phyloP scores from a whole-genome alignment of 2,888 invertebrate species.

The Drosophila limbata region DNA sequence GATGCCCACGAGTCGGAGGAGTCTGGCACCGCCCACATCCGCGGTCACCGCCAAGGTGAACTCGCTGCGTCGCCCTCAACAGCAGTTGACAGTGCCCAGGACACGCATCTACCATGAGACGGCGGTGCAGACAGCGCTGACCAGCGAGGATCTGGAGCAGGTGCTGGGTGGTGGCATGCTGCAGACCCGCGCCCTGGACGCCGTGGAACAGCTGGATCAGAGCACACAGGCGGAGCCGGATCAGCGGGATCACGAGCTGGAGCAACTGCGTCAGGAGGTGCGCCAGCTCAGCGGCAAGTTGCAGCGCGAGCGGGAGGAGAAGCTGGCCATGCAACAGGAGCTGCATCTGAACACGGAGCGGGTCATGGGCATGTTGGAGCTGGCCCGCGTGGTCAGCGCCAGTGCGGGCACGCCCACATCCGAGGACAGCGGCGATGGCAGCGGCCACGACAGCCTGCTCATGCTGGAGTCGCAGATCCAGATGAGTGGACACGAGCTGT shows the following conservation, averaged over 20 bases:
- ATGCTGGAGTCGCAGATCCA: constrained; percentile 91
- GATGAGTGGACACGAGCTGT: constrained; percentile 90
- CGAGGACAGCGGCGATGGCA: constrained; percentile 83
- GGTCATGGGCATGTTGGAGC: constrained; percentile 88
- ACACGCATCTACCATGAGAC: constrained; percentile 93
- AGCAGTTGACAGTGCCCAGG: constrained; percentile 84
- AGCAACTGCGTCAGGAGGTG: constrained; percentile 87
- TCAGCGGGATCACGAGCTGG: constrained; percentile 88
- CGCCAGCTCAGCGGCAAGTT: constrained; percentile 87
- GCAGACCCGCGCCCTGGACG: constrained; percentile 82
- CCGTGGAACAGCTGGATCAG: constrained; percentile 86
- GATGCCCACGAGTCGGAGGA: constrained; percentile 73
- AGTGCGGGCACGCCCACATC: constrained; percentile 85
- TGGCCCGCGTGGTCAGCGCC: constrained; percentile 80
- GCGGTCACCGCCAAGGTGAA: constrained; percentile 84
- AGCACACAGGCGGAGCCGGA: constrained; percentile 88
- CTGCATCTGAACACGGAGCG: constrained; percentile 91
- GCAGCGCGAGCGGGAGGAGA: constrained; percentile 90
- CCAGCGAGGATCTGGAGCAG: constrained; percentile 90
- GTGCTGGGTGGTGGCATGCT: constrained; percentile 88
- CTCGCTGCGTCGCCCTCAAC: constrained; percentile 84
- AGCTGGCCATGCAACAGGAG: constrained; percentile 91
- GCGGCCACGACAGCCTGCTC: constrained; percentile 90
- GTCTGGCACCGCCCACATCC: constrained; percentile 58
- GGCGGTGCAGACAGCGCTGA: constrained; percentile 91